Percentiles rank a stretch among this genome's conserved stretches.
These are phyloP conservation scores for Drosophila stalkeri DNA, from an alignment of 2,888 invertebrate species.

Conservation along the genomic window DNA sequence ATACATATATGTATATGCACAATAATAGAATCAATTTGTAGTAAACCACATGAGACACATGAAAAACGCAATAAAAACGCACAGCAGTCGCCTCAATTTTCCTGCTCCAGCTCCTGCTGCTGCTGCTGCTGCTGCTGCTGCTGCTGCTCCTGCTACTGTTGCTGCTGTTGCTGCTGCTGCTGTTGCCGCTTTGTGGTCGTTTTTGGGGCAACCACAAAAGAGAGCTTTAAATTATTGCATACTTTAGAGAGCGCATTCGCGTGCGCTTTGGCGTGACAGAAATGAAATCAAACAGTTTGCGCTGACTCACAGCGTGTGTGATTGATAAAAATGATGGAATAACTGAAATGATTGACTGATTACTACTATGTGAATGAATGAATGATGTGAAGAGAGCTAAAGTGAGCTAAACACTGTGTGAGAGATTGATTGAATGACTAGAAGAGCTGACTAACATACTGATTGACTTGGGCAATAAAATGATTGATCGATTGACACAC, in stretches of 20 bases:
- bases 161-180: slow-evolving; percentile 25
- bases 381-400: too few species aligned
- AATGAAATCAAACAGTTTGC: background rate
- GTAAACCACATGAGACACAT: slow-evolving; percentile 78
- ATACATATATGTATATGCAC: slow-evolving; percentile 16
- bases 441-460: background rate
- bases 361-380: background rate
- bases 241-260: slow-evolving; percentile 48
- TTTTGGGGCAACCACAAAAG: slow-evolving; percentile 63
- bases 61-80: slow-evolving; percentile 74
- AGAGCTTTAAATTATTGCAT: slow-evolving; percentile 74
- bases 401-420: too few species aligned
- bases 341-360: background rate
- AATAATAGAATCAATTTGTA: slow-evolving; percentile 82
- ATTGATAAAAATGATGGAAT: background rate
- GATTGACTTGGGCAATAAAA: background rate
- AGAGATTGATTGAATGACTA: background rate
- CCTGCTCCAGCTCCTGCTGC: too few species aligned
- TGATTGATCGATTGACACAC: background rate
- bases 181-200: slow-evolving; percentile 54
- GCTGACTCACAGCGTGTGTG: background rate
- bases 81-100: slow-evolving; percentile 47
- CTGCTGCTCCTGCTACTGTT: background rate
- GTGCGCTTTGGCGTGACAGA: background rate
- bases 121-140: slow-evolving; percentile 13